A percentile compares a stretch with the other conserved stretches of the same genome.
These are phyloP conservation scores for Palythoa heliodiscus DNA, from an alignment of 92 coral and sea anemone genomes.

Conservation along the genomic window DNA sequence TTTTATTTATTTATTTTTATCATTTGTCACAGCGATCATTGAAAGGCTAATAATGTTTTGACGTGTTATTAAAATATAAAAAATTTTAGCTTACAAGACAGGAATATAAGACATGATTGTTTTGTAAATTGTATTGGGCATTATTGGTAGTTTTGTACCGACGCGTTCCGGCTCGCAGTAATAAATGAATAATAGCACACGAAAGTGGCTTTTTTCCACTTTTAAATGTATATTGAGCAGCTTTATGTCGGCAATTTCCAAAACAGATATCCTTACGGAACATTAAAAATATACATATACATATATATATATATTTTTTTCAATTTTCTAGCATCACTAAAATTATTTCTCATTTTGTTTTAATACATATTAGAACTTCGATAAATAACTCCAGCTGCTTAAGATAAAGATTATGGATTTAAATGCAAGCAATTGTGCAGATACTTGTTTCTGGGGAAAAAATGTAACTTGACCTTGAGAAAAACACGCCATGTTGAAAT, in stretches of 20 bases:
- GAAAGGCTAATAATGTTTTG: constrained; percentile 6
- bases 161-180: background rate
- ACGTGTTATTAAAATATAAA: constrained; percentile 24
- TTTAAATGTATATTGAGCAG: background rate
- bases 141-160: background rate
- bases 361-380: background rate
- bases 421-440: background rate
- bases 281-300: too few species aligned
- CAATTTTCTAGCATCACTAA: background rate
- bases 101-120: constrained; percentile 15
- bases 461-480: background rate
- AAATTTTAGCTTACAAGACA: background rate
- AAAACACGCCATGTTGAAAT: background rate
- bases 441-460: background rate
- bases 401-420: background rate
- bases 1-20: constrained; percentile 28
- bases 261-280: background rate
- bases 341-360: background rate
- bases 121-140: constrained; percentile 14
- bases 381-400: background rate
- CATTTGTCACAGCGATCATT: background rate
- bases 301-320: background rate
- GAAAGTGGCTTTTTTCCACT: background rate
- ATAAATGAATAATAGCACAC: background rate
- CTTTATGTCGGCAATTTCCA: background rate